Base-by-base conservation (phyloP, 2,113 vertebrate genomes). In the Aphyosemion australe region DNA sequence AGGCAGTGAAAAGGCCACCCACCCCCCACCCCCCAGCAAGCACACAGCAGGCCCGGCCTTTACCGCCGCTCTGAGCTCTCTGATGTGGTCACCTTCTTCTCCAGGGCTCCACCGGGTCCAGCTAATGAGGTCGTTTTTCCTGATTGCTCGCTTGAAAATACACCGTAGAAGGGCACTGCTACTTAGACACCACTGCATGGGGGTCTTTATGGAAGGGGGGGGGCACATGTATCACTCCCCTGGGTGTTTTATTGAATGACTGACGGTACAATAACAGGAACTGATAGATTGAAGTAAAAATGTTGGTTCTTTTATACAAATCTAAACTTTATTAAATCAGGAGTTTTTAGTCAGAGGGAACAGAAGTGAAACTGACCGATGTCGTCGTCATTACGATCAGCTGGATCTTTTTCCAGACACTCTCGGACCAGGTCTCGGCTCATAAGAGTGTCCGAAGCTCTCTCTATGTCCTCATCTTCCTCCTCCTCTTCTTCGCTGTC, bases 401-500 rank as follows among this genome's bases (percentile, higher is more conserved):
- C 93, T 26, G 97, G 95, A 31, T 98, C 95, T 75, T 98, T 99
- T 88, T 99, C 97, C 85, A 99, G 92, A 92, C 97, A 97, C 81
- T 99, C 97, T 66, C 97, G 91, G 65, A 99, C 96, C 76, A 98
- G 89, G 83, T 99, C 97, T 74, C 96, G 88, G 4, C 94, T 94
- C 9, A 96, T 86, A 21, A 98, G 90, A 0, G 95, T 91, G 86
- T 97, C 95, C 0, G 95, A 93, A 47, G 96, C 94, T 84, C 95
- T 91, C 81, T 99, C 97, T 77, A 98, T 92, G 46, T 98, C 97
- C 87, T 98, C 97, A 58, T 99, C 97, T 74, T 99, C 97, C 48
- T 97, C 96, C 14, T 98, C 96, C 51, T 99, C 97, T 89, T 98
- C 97, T 79, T 99, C 97, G 34, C 96, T 97, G 92, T 99, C 97